Percentiles rank a stretch among this genome's conserved stretches.
These are phyloP conservation scores for Okapia johnstoni DNA, from an alignment of 2,113 vertebrate species.

Conservation along the genomic window DNA sequence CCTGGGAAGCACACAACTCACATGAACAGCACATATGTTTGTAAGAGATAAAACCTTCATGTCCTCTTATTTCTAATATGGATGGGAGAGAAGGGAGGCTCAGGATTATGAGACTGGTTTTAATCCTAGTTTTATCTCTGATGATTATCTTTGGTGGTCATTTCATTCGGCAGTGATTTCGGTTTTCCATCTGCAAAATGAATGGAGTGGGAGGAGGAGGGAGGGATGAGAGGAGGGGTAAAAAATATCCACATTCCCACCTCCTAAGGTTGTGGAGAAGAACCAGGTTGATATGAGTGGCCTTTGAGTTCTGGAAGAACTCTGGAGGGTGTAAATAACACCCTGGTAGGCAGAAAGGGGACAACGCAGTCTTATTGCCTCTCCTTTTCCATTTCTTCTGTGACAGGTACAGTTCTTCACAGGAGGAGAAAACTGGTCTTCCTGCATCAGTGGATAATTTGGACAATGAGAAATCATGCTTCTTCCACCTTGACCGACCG, in stretches of 20 bases:
- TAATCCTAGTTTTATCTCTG: not conserved
- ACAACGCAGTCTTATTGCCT: not conserved
- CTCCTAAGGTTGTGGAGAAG: not conserved
- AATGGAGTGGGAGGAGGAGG: not conserved
- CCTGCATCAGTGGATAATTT: not conserved
- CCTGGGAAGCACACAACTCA: not conserved
- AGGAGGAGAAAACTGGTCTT: not conserved
- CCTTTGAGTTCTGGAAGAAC: not conserved
- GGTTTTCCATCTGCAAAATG: not conserved
- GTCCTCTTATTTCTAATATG: not conserved
- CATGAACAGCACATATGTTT: not conserved
- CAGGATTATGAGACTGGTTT: not conserved
- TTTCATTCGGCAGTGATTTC: not conserved
- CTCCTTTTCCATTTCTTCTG: not conserved
- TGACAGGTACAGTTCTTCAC: not conserved
- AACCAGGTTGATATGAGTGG: not conserved
- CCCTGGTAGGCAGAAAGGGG: not conserved
- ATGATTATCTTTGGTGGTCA: not conserved
- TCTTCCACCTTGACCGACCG: accelerated
- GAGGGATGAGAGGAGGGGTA: not conserved
- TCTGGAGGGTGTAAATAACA: not conserved
- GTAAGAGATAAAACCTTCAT: not conserved
- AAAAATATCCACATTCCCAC: not conserved
- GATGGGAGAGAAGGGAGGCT: not conserved
- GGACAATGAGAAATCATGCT: not conserved